Conservation (phyloP, 1,140 invertebrate species). For the Neelides sp. region DNA sequence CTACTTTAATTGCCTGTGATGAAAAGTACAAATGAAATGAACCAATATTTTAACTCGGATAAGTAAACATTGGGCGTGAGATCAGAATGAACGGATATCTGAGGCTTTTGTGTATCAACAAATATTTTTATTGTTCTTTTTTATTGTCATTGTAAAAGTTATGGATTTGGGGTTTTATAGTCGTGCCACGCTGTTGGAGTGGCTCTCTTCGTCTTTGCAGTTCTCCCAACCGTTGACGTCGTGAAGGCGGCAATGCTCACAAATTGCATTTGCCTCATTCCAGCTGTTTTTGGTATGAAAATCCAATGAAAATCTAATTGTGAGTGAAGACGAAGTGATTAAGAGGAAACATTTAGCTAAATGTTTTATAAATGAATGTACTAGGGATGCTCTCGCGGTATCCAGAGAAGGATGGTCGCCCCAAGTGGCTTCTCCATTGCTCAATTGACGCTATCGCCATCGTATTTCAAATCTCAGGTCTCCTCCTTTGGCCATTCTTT, state of each 20-base stretch:
- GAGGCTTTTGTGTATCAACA: too few species aligned
- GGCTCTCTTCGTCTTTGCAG: constrained; percentile 66
- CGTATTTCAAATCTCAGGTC: constrained; percentile 70
- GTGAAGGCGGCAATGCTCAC: constrained; percentile 86
- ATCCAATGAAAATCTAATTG: not conserved
- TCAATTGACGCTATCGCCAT: constrained; percentile 62
- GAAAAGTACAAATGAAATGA: too few species aligned
- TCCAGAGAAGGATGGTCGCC: constrained; percentile 19
- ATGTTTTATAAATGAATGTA: too few species aligned
- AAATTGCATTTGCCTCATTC: constrained; percentile 81
- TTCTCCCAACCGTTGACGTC: constrained; percentile 80
- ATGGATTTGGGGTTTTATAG: constrained; percentile 21
- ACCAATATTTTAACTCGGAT: too few species aligned
- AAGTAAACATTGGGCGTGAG: too few species aligned
- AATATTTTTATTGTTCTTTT: too few species aligned
- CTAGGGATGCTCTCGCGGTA: constrained; percentile 28
- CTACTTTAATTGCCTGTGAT: too few species aligned
- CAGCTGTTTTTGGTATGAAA: constrained; percentile 53
- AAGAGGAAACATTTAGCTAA: too few species aligned
- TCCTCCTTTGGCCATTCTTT: constrained; percentile 72
- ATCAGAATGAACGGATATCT: too few species aligned
- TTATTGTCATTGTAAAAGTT: too few species aligned
- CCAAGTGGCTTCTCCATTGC: constrained; percentile 29
- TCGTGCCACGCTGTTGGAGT: constrained; percentile 73
- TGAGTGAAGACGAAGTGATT: too few species aligned